Evolutionary conservation across 2,797 vertebrate species (phyloP).

Genomic region (Xenentodon cancila): DNA sequence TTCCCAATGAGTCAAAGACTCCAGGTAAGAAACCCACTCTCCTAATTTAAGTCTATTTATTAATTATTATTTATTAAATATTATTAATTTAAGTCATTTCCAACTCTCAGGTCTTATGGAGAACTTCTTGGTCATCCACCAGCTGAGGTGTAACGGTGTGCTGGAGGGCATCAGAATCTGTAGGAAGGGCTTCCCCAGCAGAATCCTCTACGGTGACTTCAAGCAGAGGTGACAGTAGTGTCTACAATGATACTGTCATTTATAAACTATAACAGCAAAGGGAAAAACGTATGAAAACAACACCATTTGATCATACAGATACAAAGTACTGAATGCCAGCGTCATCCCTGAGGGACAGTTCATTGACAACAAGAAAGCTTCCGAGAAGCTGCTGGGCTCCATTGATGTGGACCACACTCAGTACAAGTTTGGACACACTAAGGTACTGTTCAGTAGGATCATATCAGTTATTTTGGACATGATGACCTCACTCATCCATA

Average conservation of each 20-base stretch:
- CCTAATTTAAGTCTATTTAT: too few relatives aligned
- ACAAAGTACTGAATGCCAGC: constrained; percentile 79
- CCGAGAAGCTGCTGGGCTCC: constrained; percentile 79
- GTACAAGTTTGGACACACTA: constrained; percentile 32
- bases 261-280: constrained; percentile 55
- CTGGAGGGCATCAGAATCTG: constrained; percentile 66
- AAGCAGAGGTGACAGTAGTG: constrained; percentile 78
- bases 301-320: background rate
- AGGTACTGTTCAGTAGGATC: background rate
- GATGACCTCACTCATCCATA: too few relatives aligned
- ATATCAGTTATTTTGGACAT: too few relatives aligned
- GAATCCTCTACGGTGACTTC: too few relatives aligned
- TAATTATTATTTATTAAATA: too few relatives aligned
- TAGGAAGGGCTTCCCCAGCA: too few relatives aligned
- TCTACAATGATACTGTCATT: too few relatives aligned
- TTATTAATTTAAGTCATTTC: background rate
- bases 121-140: constrained; percentile 89
- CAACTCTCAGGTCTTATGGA: constrained; percentile 56
- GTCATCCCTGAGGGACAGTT: constrained; percentile 89
- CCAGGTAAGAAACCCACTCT: background rate
- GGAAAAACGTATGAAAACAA: too few relatives aligned
- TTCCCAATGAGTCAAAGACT: constrained; percentile 79
- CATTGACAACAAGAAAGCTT: constrained; percentile 75
- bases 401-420: constrained; percentile 85
- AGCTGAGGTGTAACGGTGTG: constrained; percentile 90